A percentile compares a stretch with the other conserved stretches of the same genome.
Conservation (phyloP, 1,140 invertebrate species). For the Atta cephalotes region DNA sequence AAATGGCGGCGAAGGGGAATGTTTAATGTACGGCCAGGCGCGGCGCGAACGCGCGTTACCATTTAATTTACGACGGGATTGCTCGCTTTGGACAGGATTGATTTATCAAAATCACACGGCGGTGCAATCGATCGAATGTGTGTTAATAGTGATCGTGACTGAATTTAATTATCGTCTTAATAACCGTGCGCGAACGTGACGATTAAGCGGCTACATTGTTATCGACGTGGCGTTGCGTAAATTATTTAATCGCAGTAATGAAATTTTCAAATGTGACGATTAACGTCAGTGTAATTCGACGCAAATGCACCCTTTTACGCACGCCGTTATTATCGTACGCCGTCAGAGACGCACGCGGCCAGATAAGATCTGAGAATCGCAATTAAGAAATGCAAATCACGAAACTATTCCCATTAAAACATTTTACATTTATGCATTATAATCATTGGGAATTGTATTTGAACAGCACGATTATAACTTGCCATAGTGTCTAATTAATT, state of each 20-base stretch:
- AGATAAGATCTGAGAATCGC: constrained; percentile 53
- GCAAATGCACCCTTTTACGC: constrained; percentile 51
- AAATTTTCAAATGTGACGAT: constrained; percentile 53
- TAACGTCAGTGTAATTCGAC: constrained; percentile 47
- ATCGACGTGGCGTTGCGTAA: constrained; percentile 49
- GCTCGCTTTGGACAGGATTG: constrained; percentile 60
- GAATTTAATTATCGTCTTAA: constrained; percentile 66
- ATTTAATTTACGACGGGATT: constrained; percentile 63
- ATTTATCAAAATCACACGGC: constrained; percentile 68
- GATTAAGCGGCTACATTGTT: constrained; percentile 54
- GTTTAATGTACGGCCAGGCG: constrained; percentile 35
- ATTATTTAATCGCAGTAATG: constrained; percentile 59
- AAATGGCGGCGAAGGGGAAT: constrained; percentile 49
- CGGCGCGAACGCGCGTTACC: constrained; percentile 54
- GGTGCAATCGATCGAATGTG: constrained; percentile 63
- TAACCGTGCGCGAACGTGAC: constrained; percentile 44
- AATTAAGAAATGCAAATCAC: constrained; percentile 63
- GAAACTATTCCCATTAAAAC: constrained; percentile 39
- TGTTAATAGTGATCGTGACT: constrained; percentile 65
- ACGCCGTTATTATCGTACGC: constrained; percentile 23
- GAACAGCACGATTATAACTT: constrained; percentile 30
- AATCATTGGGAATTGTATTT: constrained; percentile 24
- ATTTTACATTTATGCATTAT: background rate
- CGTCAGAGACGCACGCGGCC: background rate
- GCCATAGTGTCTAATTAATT: constrained; percentile 36